Evolutionary conservation across 2,888 invertebrate genomes (phyloP).

Genomic region (Brachyopa scutellaris): DNA sequence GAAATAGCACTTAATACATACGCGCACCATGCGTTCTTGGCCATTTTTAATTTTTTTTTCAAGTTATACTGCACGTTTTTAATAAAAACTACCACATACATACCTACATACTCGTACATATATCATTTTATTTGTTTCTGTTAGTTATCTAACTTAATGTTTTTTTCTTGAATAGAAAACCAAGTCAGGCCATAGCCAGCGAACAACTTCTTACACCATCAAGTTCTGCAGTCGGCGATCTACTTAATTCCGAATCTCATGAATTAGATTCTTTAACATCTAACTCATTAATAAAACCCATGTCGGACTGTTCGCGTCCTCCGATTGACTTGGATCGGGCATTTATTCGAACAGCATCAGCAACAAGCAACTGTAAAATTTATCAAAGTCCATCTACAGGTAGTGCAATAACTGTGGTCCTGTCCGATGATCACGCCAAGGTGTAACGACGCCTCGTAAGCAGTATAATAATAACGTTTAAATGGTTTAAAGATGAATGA

Average conservation of each 20-base stretch:
- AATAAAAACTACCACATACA: no score
- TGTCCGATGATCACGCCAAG: slow-evolving; percentile 83
- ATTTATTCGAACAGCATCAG: slow-evolving; percentile 75
- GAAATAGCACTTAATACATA: no score
- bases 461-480: not conserved
- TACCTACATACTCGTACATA: no score
- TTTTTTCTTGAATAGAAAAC: slow-evolving; percentile 75
- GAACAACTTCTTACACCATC: slow-evolving; percentile 81
- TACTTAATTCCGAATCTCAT: slow-evolving; percentile 81
- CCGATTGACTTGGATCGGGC: slow-evolving; percentile 78
- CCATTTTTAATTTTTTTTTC: no score
- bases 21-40: no score
- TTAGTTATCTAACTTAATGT: not conserved
- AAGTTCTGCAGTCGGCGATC: slow-evolving; percentile 81
- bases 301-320: slow-evolving; percentile 78
- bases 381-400: slow-evolving; percentile 84
- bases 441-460: slow-evolving; percentile 25
- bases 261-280: slow-evolving; percentile 81
- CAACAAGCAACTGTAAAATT: slow-evolving; percentile 69
- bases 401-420: slow-evolving; percentile 86
- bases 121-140: not conserved
- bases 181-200: slow-evolving; percentile 79
- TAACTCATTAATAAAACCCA: slow-evolving; percentile 80
- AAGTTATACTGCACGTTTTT: no score
- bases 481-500: not conserved